Conservation (phyloP, 2,888 invertebrate species). For the Acrobasis consociella region DNA sequence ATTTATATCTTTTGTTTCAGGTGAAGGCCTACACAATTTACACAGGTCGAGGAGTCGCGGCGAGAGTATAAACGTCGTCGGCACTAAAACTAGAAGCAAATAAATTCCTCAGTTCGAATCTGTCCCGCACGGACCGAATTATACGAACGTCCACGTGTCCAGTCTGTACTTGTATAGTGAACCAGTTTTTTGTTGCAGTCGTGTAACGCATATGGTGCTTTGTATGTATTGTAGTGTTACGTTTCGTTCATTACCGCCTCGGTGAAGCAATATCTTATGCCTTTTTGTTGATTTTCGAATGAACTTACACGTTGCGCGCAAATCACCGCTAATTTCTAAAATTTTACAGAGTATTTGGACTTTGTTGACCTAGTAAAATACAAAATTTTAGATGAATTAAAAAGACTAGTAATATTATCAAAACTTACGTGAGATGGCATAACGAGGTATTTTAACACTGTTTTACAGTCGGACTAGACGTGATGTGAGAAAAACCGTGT, state of each 20-base stretch:
- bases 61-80: conserved; percentile 89
- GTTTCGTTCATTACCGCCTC: conserved; percentile 39
- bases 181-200: conserved; percentile 61
- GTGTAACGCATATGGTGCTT: conserved; percentile 73
- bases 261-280: conserved; percentile 56
- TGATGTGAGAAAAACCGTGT: no score
- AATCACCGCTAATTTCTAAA: no score
- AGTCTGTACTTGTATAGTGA: conserved; percentile 31
- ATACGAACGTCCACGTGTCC: conserved; percentile 56
- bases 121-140: conserved; percentile 56
- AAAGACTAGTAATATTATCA: no score
- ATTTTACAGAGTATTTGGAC: no score
- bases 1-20: conserved; percentile 56
- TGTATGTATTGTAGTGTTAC: conserved; percentile 54
- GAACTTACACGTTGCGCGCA: no score
- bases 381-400: no score
- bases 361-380: no score
- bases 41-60: conserved; percentile 92
- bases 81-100: conserved; percentile 81
- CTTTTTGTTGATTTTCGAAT: conserved; percentile 40
- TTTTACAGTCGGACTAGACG: no score
- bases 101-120: conserved; percentile 42
- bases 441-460: no score
- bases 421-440: no score
- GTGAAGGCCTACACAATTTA: conserved; percentile 86